These are phyloP conservation scores for Bimastos eiseni DNA, from an alignment of 2,888 invertebrate genomes.

Conservation along the genomic window DNA sequence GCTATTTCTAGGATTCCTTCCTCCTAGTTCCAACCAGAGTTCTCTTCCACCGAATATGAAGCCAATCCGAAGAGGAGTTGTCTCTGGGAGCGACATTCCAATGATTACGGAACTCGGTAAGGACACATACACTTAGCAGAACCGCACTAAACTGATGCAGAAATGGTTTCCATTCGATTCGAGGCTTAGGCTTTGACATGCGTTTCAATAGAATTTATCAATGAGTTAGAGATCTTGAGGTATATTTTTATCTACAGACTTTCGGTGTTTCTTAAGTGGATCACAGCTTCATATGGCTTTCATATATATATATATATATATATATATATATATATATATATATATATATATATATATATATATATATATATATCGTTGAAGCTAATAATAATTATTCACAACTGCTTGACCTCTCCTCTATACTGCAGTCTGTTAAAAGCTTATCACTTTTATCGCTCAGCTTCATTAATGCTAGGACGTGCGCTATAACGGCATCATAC, in stretches of 20 bases:
- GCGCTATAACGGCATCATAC: background rate
- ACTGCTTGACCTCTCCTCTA: no score
- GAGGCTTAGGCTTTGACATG: no score
- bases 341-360: no score
- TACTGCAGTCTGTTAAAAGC: background rate
- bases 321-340: no score
- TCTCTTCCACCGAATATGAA: conserved; percentile 7
- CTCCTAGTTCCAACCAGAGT: background rate
- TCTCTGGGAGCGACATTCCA: conserved; percentile 35
- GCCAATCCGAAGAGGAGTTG: conserved; percentile 28
- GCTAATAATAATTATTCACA: no score
- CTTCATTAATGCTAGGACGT: background rate
- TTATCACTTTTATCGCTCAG: background rate
- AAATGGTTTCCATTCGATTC: no score
- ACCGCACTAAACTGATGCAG: no score
- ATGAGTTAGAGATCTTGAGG: no score
- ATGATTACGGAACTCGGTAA: conserved; percentile 39
- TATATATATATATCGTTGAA: no score
- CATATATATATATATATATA: no score
- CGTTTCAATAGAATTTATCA: no score
- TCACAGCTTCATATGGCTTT: background rate
- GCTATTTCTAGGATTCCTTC: background rate
- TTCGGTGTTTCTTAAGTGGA: background rate
- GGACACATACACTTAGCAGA: background rate
- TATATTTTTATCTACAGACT: background rate